Conservation (phyloP, 2,797 vertebrate species). For the Platalea minor region DNA sequence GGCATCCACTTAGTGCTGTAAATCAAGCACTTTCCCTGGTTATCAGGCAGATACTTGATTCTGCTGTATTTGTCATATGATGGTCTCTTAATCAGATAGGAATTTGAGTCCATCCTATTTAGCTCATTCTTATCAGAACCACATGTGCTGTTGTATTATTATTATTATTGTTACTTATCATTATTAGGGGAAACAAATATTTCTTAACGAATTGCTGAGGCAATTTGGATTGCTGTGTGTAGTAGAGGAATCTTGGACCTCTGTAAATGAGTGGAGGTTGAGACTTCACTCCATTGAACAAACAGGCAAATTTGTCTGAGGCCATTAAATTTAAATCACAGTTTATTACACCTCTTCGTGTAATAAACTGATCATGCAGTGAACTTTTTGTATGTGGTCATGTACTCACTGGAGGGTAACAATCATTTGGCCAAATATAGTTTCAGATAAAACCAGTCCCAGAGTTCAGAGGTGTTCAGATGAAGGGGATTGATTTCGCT, state of each 20-base stretch:
- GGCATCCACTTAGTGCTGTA: conserved; percentile 18
- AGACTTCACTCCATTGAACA: conserved; percentile 22
- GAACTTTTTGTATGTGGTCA: conserved; percentile 26
- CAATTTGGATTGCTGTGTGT: not conserved
- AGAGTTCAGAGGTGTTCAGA: conserved; percentile 35
- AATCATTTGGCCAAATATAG: not conserved
- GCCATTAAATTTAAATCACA: conserved; percentile 41
- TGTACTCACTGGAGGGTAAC: conserved; percentile 33
- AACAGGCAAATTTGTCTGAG: conserved; percentile 8
- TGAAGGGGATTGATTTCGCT: conserved; percentile 37
- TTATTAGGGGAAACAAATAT: conserved; percentile 9
- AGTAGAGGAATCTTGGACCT: not conserved
- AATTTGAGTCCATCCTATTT: conserved; percentile 23
- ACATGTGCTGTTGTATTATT: conserved; percentile 33
- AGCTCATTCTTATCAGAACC: conserved; percentile 40
- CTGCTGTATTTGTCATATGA: conserved; percentile 31
- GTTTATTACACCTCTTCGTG: conserved; percentile 29
- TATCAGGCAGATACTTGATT: conserved; percentile 36
- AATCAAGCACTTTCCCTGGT: conserved; percentile 29
- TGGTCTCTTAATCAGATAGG: conserved; percentile 45
- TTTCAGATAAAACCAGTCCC: conserved; percentile 18
- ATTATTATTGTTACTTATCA: not conserved
- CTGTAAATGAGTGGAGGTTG: not conserved
- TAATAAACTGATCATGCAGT: not conserved
- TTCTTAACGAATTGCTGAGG: not conserved